Percentiles rank a stretch among this genome's conserved stretches.
phyloP scores from a whole-genome alignment of 2,113 vertebrate species.

The Leucopsar rothschildi region DNA sequence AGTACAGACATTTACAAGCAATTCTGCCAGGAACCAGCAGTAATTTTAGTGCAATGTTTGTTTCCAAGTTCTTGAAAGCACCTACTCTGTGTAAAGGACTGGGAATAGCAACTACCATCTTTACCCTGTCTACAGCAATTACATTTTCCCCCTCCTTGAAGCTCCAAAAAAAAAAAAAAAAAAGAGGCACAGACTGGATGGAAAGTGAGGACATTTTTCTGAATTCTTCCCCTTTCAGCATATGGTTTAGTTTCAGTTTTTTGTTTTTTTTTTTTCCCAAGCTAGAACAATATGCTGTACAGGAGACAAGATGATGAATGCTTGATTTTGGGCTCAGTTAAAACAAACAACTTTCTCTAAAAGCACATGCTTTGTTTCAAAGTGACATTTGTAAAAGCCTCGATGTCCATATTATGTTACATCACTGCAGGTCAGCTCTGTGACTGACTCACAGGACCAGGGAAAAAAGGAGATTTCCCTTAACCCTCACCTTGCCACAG shows the following conservation, averaged over 20 bases:
- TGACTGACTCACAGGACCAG: background rate
- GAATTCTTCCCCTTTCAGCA: background rate
- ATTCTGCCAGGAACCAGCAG: slow-evolving; percentile 30
- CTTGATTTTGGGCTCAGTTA: slow-evolving; percentile 11
- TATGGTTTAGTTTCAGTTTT: background rate
- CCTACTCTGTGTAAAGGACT: background rate
- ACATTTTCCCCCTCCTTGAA: background rate
- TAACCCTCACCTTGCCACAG: background rate
- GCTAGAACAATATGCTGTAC: background rate
- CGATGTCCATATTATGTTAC: background rate
- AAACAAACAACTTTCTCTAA: slow-evolving; percentile 54
- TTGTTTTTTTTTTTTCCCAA: background rate
- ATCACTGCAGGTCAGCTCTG: background rate
- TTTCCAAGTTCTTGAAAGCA: slow-evolving; percentile 20
- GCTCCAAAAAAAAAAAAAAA: background rate
- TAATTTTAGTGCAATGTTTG: slow-evolving; percentile 45
- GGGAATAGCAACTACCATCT: background rate
- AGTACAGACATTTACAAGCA: background rate
- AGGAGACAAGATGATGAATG: background rate
- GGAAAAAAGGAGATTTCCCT: background rate
- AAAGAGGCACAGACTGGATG: background rate
- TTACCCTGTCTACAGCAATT: background rate
- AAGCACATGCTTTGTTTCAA: slow-evolving; percentile 33
- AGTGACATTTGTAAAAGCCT: slow-evolving; percentile 11
- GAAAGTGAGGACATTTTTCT: background rate